phyloP scores from a whole-genome alignment of 2,797 vertebrate genomes.

The Myiothlypis coronata region DNA sequence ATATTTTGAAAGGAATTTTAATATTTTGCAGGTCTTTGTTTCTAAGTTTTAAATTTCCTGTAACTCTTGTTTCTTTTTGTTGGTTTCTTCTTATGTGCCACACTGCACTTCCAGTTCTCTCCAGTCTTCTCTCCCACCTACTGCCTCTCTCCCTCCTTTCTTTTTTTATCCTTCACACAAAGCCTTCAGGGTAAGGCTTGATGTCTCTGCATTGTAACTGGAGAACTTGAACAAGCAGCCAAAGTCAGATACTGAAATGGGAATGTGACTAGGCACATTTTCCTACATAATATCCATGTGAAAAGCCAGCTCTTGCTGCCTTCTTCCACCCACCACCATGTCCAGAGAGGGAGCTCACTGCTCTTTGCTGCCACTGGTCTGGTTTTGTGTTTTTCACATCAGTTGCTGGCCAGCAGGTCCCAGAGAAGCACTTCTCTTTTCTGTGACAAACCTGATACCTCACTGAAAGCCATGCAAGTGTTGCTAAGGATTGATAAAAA shows the following conservation, averaged over 20 bases:
- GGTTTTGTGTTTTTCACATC: background rate
- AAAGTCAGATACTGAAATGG: background rate
- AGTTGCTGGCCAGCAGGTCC: background rate
- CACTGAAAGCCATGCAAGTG: accelerated
- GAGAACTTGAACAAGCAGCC: background rate
- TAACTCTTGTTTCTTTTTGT: background rate
- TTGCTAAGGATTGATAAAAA: background rate
- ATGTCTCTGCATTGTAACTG: background rate
- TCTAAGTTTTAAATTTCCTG: background rate
- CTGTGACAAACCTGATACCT: background rate
- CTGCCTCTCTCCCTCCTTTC: background rate
- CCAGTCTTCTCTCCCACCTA: background rate
- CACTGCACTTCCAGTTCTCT: background rate
- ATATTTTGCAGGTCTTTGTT: background rate
- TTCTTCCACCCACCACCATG: background rate
- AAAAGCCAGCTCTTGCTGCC: background rate
- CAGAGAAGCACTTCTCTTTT: background rate
- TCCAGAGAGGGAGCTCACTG: background rate
- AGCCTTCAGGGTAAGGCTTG: background rate
- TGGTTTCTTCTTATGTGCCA: accelerated
- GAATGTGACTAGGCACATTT: background rate
- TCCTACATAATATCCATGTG: accelerated
- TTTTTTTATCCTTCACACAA: background rate
- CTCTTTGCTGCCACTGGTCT: background rate
- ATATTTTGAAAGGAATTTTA: background rate